phyloP scores from a whole-genome alignment of 2,888 invertebrate genomes.

The Lamproptera curius region DNA sequence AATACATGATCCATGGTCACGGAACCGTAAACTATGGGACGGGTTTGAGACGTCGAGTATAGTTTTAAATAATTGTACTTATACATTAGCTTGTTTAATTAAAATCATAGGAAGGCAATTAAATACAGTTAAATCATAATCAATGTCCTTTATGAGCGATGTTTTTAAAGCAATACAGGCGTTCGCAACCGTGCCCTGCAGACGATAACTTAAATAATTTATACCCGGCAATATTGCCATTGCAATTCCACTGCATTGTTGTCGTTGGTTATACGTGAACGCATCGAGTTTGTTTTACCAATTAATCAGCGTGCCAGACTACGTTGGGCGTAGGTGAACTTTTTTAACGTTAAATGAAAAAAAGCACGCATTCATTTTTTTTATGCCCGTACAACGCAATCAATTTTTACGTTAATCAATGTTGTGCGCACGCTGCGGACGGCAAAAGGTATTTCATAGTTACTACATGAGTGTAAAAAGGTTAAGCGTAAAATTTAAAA shows the following conservation, averaged over 20 bases:
- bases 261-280: conserved; percentile 12
- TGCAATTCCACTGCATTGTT: conserved; percentile 1
- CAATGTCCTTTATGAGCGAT: no score
- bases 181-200: neutral
- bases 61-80: no score
- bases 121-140: no score
- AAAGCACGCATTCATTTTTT: conserved; percentile 6
- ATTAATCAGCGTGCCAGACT: conserved; percentile 15
- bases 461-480: no score
- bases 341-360: conserved; percentile 17
- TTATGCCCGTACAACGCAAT: conserved; percentile 2
- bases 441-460: neutral
- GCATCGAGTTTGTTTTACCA: conserved; percentile 11
- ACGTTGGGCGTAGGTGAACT: conserved; percentile 5
- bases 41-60: no score
- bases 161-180: neutral
- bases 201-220: conserved; percentile 1
- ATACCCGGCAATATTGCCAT: neutral
- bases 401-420: conserved; percentile 19
- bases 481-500: no score
- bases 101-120: no score
- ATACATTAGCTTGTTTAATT: no score
- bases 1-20: no score
- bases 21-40: no score
- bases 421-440: conserved; percentile 6